Evolutionary conservation across 2,888 invertebrate genomes (phyloP).

Genomic region (Tipula vernalis): DNA sequence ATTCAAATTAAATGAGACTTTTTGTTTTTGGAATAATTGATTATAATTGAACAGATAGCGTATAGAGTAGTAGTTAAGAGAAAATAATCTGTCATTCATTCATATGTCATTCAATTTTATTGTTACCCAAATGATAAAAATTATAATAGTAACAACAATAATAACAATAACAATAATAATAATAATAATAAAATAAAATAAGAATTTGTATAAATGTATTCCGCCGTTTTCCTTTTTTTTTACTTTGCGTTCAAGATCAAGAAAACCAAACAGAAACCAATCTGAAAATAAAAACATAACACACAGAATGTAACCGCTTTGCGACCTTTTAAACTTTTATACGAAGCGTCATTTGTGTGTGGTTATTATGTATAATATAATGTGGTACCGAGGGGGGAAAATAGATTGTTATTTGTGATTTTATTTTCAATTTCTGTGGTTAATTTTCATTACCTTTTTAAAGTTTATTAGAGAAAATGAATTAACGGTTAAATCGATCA

Average conservation of each 20-base stretch:
- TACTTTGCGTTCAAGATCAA: not conserved
- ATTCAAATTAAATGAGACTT: not conserved
- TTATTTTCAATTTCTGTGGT: not conserved
- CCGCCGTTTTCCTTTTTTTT: not conserved
- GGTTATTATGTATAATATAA: not conserved
- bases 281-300: not conserved
- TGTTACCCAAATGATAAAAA: not conserved
- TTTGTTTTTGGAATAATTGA: conserved; percentile 4
- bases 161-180: not conserved
- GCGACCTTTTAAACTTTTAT: not conserved
- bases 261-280: not conserved
- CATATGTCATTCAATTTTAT: conserved; percentile 4
- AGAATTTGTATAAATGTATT: not conserved
- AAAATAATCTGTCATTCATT: conserved; percentile 8
- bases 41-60: not conserved
- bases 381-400: not conserved
- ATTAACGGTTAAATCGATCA: not conserved
- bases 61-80: not conserved
- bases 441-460: not conserved
- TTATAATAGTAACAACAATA: not conserved
- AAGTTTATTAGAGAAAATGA: not conserved
- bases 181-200: not conserved
- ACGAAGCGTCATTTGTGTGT: not conserved
- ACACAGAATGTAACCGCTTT: not conserved
- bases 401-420: not conserved